These are phyloP conservation scores for Pegea sp. DNA, from an alignment of 23 tunicate genomes.

Conservation along the genomic window DNA sequence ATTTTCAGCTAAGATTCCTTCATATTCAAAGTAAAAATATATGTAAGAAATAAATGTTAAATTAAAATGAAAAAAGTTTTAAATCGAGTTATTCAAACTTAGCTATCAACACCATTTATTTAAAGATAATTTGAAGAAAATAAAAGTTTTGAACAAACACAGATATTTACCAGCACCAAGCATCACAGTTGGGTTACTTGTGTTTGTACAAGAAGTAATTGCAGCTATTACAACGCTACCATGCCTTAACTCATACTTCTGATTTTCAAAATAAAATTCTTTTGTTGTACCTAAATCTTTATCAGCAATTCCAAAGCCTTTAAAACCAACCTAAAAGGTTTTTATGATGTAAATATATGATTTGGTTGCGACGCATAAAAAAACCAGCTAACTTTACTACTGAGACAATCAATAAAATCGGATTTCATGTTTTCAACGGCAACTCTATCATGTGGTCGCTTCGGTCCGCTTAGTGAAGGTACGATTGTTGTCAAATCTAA, in stretches of 20 bases:
- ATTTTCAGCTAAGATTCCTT: conserved; percentile 81
- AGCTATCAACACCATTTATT: too few species aligned
- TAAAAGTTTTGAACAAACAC: too few species aligned
- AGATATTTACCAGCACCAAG: conserved; percentile 66
- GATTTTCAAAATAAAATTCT: conserved; percentile 23
- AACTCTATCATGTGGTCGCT: conserved; percentile 92
- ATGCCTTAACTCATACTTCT: conserved; percentile 29
- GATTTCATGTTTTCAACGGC: conserved; percentile 59
- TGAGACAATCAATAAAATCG: conserved; percentile 47
- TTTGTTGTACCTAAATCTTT: conserved; percentile 12
- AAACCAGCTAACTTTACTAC: conserved; percentile 21
- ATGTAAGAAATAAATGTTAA: background rate
- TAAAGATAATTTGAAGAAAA: too few species aligned
- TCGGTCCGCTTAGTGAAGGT: conserved; percentile 87
- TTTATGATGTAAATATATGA: background rate
- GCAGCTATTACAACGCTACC: conserved; percentile 94
- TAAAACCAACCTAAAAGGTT: conserved; percentile 53
- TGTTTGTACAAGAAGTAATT: conserved; percentile 85
- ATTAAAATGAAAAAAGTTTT: background rate
- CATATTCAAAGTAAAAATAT: background rate
- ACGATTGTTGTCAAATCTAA: conserved; percentile 63
- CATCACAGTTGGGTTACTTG: conserved; percentile 96
- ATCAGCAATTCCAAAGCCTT: conserved; percentile 70
- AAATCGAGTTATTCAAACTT: too few species aligned
- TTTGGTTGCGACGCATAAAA: background rate